Evolutionary conservation across 1,140 invertebrate genomes (phyloP), one percentile per base, ranked within the genome.

Genomic region (Daktulosphaira vitifoliae): DNA sequence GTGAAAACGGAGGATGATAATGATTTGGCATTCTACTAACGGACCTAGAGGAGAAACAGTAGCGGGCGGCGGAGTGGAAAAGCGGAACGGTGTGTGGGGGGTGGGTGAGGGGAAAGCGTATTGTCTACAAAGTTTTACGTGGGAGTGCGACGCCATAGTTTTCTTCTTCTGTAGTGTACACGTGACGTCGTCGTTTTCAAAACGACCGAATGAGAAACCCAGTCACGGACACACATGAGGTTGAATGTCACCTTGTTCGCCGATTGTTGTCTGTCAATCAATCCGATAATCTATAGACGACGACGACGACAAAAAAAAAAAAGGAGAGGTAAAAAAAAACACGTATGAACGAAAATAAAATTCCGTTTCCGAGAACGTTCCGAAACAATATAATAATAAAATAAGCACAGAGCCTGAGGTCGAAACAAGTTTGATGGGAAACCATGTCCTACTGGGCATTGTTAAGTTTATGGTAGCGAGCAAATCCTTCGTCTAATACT

Each of bases 251-350:
- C 62, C 62, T 50, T 26, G 46, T 44, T 51, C 48, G 62, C 33
- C 62, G 56, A 62, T 62, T 62, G 56, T 62, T 62, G 56, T 62
- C 56, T 62, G 56, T 62, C 56, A 62, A 62, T 62, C 56, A 62
- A 62, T 62, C 42, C 56, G 26, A 33, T 62, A 48, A 46, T 33
- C 56, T 33, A 48, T 62, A 48, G 56, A 62, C 25, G 25, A 16
- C 4, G n/a, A n/a, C n/a, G n/a, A n/a, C n/a, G 20, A 44, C 7
- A 42, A 26, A 44, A 26, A n/a, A 15, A n/a, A 6, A 18, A 56
- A 20, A 20, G 13, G 20, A 44, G 16, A n/a, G 15, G n/a, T 11
- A 15, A 11, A 6, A 44, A 44, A 29, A 33, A 33, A 48, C 56
- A 59, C 54, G 54, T 18, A 16, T 13, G 48, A 3, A 48, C 23